Evolutionary conservation across 2,113 vertebrate species (phyloP).

Genomic region (Gracilinanus agilis): DNA sequence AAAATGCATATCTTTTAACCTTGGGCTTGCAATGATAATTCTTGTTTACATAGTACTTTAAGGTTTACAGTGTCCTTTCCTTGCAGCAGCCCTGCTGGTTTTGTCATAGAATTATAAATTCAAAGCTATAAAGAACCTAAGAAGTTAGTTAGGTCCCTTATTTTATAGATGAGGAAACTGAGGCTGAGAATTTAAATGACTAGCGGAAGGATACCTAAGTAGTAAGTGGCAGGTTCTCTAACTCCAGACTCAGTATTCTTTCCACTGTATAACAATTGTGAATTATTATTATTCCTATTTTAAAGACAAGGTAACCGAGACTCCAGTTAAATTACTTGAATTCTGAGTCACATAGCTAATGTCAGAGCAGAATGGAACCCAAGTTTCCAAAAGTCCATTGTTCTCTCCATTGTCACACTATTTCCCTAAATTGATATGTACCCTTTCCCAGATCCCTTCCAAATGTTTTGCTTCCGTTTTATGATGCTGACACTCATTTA

Average conservation of each 20-base stretch:
- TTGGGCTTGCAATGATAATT: neutral
- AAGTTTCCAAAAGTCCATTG: neutral
- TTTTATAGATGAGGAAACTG: neutral
- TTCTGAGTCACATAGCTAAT: neutral
- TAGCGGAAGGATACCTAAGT: neutral
- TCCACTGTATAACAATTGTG: neutral
- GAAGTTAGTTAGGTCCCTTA: neutral
- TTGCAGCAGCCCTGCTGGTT: neutral
- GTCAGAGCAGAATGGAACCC: neutral
- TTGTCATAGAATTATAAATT: neutral
- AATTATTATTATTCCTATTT: neutral
- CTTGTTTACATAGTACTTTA: neutral
- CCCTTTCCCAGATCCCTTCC: slow-evolving; percentile 72
- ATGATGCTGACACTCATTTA: slow-evolving; percentile 69
- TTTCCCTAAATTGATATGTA: neutral
- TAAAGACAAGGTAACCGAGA: neutral
- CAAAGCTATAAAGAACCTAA: neutral
- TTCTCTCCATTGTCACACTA: neutral
- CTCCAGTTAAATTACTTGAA: neutral
- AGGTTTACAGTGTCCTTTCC: neutral
- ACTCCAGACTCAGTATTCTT: neutral
- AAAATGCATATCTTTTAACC: slow-evolving; percentile 40
- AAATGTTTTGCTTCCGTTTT: slow-evolving; percentile 77
- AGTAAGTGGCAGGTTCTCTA: neutral
- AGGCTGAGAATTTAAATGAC: neutral